These are phyloP conservation scores for Pyrrhosoma nymphula DNA, from an alignment of 2,888 invertebrate genomes.

Conservation along the genomic window DNA sequence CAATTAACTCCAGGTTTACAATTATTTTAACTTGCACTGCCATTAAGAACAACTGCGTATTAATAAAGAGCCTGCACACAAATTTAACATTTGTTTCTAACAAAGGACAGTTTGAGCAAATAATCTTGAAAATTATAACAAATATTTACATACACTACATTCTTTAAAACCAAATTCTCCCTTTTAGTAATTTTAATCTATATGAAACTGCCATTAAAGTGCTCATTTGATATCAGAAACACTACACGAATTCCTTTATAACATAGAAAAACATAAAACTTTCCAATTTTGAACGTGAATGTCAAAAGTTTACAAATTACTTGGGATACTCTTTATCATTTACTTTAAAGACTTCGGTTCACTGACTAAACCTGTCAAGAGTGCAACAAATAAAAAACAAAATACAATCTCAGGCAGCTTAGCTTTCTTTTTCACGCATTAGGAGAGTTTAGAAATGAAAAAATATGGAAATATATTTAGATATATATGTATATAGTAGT, in stretches of 20 bases:
- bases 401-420: slow-evolving; percentile 19
- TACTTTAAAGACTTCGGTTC: neutral
- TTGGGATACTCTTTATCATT: neutral
- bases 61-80: neutral
- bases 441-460: neutral
- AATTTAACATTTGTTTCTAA: neutral
- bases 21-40: neutral
- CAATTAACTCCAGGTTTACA: neutral
- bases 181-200: neutral
- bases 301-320: neutral
- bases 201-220: neutral
- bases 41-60: neutral
- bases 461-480: neutral
- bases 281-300: neutral
- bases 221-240: neutral
- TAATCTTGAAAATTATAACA: too few relatives aligned
- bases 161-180: neutral
- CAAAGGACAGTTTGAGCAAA: neutral
- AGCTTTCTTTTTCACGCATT: neutral
- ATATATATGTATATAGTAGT: slow-evolving; percentile 24
- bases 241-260: neutral
- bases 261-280: neutral
- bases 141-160: too few relatives aligned
- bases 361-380: neutral
- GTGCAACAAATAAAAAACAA: neutral